Evolutionary conservation across 2,113 vertebrate species (phyloP).

Genomic region (Numenius arquata): DNA sequence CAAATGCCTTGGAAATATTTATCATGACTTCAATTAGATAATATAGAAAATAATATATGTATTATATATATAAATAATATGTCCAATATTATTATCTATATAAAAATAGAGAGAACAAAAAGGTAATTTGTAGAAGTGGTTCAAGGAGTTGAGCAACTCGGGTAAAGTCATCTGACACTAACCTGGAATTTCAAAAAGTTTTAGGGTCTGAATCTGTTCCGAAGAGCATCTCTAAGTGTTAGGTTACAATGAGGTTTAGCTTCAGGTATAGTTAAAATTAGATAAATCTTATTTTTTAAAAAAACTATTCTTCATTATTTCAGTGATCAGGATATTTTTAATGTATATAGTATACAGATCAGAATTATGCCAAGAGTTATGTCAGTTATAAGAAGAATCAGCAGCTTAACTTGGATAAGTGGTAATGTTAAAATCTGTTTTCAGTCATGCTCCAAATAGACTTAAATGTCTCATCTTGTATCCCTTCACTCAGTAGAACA

Average conservation of each 20-base stretch:
- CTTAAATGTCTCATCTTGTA: background rate
- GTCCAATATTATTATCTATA: background rate
- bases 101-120: background rate
- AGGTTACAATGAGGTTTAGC: background rate
- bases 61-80: background rate
- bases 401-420: background rate
- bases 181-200: background rate
- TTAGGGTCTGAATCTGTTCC: background rate
- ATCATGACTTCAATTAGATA: background rate
- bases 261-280: background rate
- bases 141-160: background rate
- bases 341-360: background rate
- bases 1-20: background rate
- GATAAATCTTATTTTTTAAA: background rate
- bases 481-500: background rate
- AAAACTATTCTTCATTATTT: background rate
- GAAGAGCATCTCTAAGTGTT: background rate
- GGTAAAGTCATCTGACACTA: background rate
- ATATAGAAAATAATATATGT: background rate
- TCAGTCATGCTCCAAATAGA: background rate
- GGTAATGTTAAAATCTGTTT: background rate
- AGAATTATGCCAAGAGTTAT: background rate
- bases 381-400: background rate
- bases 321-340: background rate
- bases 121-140: background rate